These are phyloP conservation scores for Phrynocephalus vlangalii DNA, from an alignment of 2,797 vertebrate genomes.

Conservation along the genomic window DNA sequence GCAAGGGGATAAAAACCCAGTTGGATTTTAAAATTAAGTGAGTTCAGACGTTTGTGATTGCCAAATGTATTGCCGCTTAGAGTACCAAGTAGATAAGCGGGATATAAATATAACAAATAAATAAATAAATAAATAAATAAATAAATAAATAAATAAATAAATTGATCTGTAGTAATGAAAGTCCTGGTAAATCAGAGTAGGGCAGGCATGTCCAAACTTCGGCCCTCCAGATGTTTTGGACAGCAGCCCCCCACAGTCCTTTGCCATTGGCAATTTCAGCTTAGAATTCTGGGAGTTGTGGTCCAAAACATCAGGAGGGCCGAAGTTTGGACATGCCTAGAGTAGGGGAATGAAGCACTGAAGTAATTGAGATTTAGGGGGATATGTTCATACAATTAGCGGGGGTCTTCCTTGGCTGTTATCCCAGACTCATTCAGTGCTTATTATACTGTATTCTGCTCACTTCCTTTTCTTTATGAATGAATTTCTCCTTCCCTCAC, in stretches of 20 bases:
- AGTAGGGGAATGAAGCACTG: neutral
- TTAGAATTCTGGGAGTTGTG: too few relatives aligned
- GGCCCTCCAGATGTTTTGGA: too few relatives aligned
- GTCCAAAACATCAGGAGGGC: too few relatives aligned
- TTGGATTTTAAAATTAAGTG: neutral
- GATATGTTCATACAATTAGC: neutral
- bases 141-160: too few relatives aligned
- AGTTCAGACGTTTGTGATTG: slow-evolving; percentile 18
- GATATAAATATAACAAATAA: too few relatives aligned
- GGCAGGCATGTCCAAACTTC: too few relatives aligned
- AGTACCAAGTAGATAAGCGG: too few relatives aligned
- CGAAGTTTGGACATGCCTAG: too few relatives aligned
- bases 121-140: too few relatives aligned
- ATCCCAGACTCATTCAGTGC: neutral
- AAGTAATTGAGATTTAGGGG: neutral
- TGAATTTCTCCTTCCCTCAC: neutral
- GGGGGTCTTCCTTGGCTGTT: neutral
- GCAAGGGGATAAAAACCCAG: too few relatives aligned
- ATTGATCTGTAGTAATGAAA: neutral
- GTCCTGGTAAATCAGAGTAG: neutral
- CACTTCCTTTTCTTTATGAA: neutral
- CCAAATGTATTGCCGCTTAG: neutral
- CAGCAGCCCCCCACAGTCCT: too few relatives aligned
- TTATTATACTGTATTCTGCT: neutral
- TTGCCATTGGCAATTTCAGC: too few relatives aligned